phyloP scores from a whole-genome alignment of 2,888 invertebrate genomes.

The Celastrina argiolus region DNA sequence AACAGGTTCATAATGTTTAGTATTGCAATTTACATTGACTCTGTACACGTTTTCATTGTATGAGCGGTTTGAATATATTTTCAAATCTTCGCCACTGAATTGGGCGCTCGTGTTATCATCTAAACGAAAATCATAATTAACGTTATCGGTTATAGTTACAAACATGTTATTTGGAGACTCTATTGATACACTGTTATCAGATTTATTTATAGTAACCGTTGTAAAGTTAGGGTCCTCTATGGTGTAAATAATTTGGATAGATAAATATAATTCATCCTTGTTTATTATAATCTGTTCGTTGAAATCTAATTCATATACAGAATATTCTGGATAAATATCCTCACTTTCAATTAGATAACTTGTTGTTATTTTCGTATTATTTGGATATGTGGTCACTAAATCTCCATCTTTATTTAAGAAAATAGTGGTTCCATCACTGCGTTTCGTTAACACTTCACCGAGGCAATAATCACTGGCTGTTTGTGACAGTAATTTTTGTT shows the following conservation, averaged over 20 bases:
- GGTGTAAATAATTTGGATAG: conserved; percentile 51
- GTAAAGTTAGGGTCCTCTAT: conserved; percentile 75
- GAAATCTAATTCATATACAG: conserved; percentile 53
- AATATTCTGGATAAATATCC: conserved; percentile 65
- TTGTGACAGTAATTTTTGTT: conserved; percentile 56
- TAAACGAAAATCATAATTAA: conserved; percentile 52
- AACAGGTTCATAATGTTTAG: conserved; percentile 35
- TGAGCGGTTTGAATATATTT: conserved; percentile 55
- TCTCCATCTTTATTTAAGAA: conserved; percentile 63
- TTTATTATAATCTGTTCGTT: conserved; percentile 39
- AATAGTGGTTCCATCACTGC: conserved; percentile 62
- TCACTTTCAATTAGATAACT: conserved; percentile 51
- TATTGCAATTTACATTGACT: conserved; percentile 48
- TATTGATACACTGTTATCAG: conserved; percentile 47
- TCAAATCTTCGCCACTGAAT: conserved; percentile 54
- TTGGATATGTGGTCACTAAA: conserved; percentile 57
- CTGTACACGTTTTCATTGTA: conserved; percentile 50
- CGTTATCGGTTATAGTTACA: conserved; percentile 45
- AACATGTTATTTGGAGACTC: conserved; percentile 57
- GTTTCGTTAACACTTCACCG: conserved; percentile 62
- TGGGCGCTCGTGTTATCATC: conserved; percentile 51
- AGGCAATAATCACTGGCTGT: conserved; percentile 64
- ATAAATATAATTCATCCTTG: conserved; percentile 56
- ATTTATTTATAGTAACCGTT: conserved; percentile 65
- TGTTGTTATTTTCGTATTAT: conserved; percentile 62